Base-by-base conservation (phyloP, 2,888 invertebrate species). In the Reticulitermes lucifugus region DNA sequence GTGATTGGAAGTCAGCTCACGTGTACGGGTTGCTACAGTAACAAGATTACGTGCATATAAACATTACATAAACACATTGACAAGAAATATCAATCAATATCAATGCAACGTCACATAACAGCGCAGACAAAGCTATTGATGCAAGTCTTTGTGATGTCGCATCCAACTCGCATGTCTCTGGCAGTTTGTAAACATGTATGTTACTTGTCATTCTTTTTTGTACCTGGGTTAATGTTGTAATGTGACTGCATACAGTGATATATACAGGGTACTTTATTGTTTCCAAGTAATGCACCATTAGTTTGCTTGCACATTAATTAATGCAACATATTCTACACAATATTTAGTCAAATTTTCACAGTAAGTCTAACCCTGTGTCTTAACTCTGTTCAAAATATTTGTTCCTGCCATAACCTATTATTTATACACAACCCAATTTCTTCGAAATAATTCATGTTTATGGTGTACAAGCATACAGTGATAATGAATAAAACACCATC, bases 111-210 rank as follows among this genome's bases (percentile, higher is more conserved):
- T 25, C 29, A 70, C 25, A 41, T 75, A 7, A 22, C 35, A 77
- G 21, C 73, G 29, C 18, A 80, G n/a, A n/a, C 12, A 25, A 43
- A 43, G 10, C n/a, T 70, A 21, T 41, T 25, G 79, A 77, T 83
- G 85, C 73, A 84, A 84, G 41, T 86, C 41, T 83, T 79, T 46
- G 73, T 70, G 12, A 86, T 86, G 86, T 71, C 84, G 25, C 73
- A 84, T 35, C 65, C 86, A 59, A 84, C 84, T 25, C 85, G 87
- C 41, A 87, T 86, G 87, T 86, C 86, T 60, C 22, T 86, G 75
- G 86, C 87, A 46, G 85, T 85, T 21, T 86, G 86, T 70, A 87
- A 87, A 86, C 87, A 87, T 85, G 87, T 87, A 87, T 14, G 86
- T 41, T 22, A 79, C 73, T 65, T 65, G n/a, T 7, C 25, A 25